Percentiles rank a stretch among this genome's conserved stretches.
Conservation (phyloP, 2,797 vertebrate genomes). For the Mergus octosetaceus region DNA sequence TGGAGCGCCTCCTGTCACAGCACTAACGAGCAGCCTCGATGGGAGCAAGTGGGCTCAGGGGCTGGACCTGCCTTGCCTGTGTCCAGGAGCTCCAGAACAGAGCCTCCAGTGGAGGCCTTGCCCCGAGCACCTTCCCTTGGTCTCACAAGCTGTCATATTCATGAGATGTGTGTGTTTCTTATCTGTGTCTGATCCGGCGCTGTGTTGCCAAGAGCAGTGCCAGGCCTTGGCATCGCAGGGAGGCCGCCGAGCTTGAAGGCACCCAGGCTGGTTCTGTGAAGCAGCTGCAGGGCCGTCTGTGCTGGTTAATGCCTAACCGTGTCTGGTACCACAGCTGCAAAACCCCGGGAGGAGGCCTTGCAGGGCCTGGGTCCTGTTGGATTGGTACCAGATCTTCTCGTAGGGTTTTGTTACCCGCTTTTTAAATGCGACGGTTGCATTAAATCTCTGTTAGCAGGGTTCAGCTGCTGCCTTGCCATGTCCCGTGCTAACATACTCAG, state of each 20-base stretch:
- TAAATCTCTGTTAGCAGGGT: background rate
- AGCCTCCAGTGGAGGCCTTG: background rate
- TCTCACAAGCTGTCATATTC: background rate
- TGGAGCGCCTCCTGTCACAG: too few species aligned
- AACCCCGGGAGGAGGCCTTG: too few species aligned
- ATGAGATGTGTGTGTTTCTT: background rate
- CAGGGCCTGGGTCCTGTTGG: background rate
- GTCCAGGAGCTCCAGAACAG: background rate
- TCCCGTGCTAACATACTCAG: fast-evolving
- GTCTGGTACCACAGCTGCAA: too few species aligned
- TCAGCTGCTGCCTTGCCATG: background rate
- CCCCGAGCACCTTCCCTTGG: background rate
- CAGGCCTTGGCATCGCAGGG: background rate
- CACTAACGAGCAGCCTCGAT: background rate
- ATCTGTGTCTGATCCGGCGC: background rate
- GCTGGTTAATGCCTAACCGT: background rate
- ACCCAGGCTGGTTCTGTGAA: background rate
- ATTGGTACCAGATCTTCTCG: background rate
- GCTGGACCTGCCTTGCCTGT: background rate
- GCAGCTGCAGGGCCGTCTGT: background rate
- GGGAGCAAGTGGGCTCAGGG: too few species aligned
- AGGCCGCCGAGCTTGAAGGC: background rate
- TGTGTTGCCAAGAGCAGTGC: background rate
- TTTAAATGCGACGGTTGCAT: background rate
- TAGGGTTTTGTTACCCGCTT: background rate